A percentile compares a stretch with the other conserved stretches of the same genome.
Evolutionary conservation across 1,140 invertebrate genomes (phyloP).

Genomic region (Nebria ingens): DNA sequence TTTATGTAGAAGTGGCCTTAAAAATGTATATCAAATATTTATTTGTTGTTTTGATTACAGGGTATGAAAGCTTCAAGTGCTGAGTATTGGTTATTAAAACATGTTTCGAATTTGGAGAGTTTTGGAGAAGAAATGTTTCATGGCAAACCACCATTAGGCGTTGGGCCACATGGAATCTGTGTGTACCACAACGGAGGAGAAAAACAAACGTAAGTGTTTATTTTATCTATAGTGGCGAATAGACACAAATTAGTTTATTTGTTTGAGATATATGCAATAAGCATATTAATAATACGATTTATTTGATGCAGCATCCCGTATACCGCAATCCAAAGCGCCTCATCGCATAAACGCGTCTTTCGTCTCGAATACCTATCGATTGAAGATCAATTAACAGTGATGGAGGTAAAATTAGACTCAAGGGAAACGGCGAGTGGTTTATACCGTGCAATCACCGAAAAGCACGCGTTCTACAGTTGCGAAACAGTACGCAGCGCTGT

Average conservation of each 20-base stretch:
- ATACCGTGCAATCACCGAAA: slow-evolving; percentile 81
- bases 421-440: slow-evolving; percentile 65
- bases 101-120: slow-evolving; percentile 62
- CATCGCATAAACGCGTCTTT: slow-evolving; percentile 61
- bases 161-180: slow-evolving; percentile 72
- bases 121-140: slow-evolving; percentile 79
- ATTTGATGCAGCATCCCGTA: slow-evolving; percentile 62
- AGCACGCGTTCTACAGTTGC: slow-evolving; percentile 85
- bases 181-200: slow-evolving; percentile 53
- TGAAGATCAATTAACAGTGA: slow-evolving; percentile 53
- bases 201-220: slow-evolving; percentile 48
- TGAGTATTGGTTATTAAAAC: slow-evolving; percentile 71
- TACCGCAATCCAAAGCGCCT: slow-evolving; percentile 69
- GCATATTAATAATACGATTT: slow-evolving; percentile 4
- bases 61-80: slow-evolving; percentile 49
- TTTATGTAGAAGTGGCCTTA: slow-evolving; percentile 28
- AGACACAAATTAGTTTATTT: too few relatives aligned
- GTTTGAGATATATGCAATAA: too few relatives aligned
- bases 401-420: slow-evolving; percentile 72
- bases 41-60: too few relatives aligned
- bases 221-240: too few relatives aligned
- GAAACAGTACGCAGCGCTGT: slow-evolving; percentile 80
- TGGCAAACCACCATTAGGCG: slow-evolving; percentile 57
- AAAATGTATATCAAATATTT: slow-evolving; percentile 23
- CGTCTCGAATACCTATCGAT: slow-evolving; percentile 62